Evolutionary conservation across 2,888 invertebrate genomes (phyloP).

Genomic region (Lithophane ornitopus): DNA sequence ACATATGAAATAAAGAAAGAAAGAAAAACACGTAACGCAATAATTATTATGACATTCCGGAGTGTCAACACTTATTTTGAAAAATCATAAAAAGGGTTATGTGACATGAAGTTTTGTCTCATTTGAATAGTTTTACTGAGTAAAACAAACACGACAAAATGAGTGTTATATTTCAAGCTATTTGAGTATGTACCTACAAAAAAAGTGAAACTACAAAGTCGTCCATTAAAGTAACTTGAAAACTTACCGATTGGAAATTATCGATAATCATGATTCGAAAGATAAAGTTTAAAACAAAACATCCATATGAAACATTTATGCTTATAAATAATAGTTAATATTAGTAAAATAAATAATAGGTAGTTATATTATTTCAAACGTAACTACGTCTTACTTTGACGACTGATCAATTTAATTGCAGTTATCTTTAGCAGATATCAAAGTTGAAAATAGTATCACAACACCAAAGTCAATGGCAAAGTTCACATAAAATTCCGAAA

Average conservation of each 20-base stretch:
- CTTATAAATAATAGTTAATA: too few species aligned
- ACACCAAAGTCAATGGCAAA: slow-evolving; percentile 56
- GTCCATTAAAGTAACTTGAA: neutral
- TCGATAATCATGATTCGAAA: neutral
- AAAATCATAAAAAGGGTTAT: neutral
- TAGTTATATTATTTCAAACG: neutral
- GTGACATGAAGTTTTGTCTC: neutral
- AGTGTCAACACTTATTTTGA: neutral
- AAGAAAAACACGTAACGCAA: too few species aligned
- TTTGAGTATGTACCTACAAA: too few species aligned
- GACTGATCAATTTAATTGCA: slow-evolving; percentile 32
- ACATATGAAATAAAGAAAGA: too few species aligned
- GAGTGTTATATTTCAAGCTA: neutral
- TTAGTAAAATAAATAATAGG: too few species aligned
- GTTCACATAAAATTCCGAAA: slow-evolving; percentile 33
- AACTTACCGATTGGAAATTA: neutral
- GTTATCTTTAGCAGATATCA: slow-evolving; percentile 30
- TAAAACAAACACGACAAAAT: neutral
- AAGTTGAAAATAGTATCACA: slow-evolving; percentile 42
- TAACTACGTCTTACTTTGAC: slow-evolving; percentile 24
- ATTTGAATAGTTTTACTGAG: neutral
- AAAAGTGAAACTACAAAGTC: neutral
- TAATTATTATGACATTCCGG: too few species aligned
- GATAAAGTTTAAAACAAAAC: neutral
- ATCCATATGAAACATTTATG: neutral